Evolutionary conservation across 2,888 invertebrate species (phyloP), one percentile per base, ranked within the genome.

Genomic region (Eurois occulta): DNA sequence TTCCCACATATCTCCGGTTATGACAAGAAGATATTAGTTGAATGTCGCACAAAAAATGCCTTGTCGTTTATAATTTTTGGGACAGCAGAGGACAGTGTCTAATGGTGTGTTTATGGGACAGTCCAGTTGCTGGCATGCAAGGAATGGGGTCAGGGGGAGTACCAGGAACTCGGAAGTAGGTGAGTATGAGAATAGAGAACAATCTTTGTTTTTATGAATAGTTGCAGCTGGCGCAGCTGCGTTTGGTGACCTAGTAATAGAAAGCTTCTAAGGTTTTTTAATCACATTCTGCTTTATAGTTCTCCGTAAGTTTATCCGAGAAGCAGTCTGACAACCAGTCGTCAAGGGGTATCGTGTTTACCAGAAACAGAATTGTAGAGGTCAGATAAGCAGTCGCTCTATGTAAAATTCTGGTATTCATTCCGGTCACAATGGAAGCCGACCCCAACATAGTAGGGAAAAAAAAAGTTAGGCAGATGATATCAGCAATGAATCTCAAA

Each of bases 21-120:
- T 86, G 84, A 86, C 84, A 86, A 74, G 65, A 0, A 41, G 64
- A 72, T 79, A 82, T 86, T 76, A 86, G 83, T 82, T 64, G 65
- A 52, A 78, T 16, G 86, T 83, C 74, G 13, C n/a, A 83, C 13
- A 77, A 75, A 72, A 73, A 76, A 41, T 76, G 16, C 24, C 41
- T n/a, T 24, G 43, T 66, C 74, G 48, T 86, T 75, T 78, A 72
- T 88, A 78, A 78, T 52, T 24, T 58, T 60, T 60, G 28, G 35
- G 71, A 68, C 58, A 70, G 65, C 28, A 6, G 62, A 28, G 48
- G 87, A 75, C 87, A 84, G 72, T 79, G 72, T 41, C 24, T 64
- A 78, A 84, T 84, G 69, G 21, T 28, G 16, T 72, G 73, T 82
- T 77, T 73, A 48, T 65, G 83, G 73, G 71, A 32, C 77, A 62